Evolutionary conservation across 2,113 vertebrate genomes (phyloP).

Genomic region (Chamaea fasciata): DNA sequence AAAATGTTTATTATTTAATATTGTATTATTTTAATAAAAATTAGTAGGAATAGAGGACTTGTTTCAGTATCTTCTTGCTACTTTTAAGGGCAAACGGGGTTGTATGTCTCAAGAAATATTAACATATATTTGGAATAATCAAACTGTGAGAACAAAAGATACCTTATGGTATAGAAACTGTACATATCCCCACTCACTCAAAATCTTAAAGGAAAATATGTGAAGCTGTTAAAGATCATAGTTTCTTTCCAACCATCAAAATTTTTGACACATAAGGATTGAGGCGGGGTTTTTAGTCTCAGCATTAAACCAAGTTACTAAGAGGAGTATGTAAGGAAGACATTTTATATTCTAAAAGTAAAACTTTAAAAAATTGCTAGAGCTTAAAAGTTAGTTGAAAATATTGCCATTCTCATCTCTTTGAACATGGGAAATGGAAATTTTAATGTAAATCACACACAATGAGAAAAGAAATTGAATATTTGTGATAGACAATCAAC

Average conservation of each 20-base stretch:
- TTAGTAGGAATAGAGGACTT: neutral
- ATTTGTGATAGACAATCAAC: neutral
- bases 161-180: neutral
- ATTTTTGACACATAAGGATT: neutral
- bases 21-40: neutral
- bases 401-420: neutral
- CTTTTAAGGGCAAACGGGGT: neutral
- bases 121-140: neutral
- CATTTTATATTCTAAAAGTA: neutral
- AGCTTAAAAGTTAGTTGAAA: neutral
- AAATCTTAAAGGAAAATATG: neutral
- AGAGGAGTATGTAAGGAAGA: neutral
- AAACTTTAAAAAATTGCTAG: neutral
- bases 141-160: neutral
- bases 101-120: neutral
- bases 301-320: fast-evolving
- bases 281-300: neutral
- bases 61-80: neutral
- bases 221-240: neutral
- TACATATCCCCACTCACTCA: neutral
- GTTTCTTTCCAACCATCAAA: neutral
- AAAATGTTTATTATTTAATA: neutral
- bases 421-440: neutral
- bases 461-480: neutral
- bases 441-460: neutral